These are phyloP conservation scores for Dendronephthya gigantea DNA, from an alignment of 64 coral and sea anemone genomes.

Conservation along the genomic window DNA sequence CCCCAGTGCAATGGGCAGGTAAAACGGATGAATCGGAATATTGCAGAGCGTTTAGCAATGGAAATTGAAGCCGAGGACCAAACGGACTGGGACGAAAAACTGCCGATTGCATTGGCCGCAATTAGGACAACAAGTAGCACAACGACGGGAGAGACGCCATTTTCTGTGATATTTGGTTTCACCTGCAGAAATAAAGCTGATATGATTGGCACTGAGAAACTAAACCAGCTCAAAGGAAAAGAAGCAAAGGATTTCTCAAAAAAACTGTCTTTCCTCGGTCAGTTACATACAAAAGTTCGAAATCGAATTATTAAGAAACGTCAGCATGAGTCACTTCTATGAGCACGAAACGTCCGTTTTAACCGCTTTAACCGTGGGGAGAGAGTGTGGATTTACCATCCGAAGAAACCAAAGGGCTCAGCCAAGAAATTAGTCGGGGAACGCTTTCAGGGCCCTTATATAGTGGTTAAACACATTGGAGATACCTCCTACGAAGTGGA, in stretches of 20 bases:
- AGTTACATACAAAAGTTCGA: background rate
- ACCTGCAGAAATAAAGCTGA: too few relatives aligned
- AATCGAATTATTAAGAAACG: background rate
- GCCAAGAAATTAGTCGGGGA: too few relatives aligned
- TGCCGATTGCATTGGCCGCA: too few relatives aligned
- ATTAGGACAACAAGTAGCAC: too few relatives aligned
- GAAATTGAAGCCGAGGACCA: slow-evolving; percentile 17
- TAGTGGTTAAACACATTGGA: background rate
- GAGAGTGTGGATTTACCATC: background rate
- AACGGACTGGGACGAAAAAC: too few relatives aligned
- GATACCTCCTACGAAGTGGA: background rate
- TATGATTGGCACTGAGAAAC: too few relatives aligned
- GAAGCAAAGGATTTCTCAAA: background rate
- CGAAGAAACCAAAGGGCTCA: too few relatives aligned
- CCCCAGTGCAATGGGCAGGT: background rate
- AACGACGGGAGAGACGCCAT: too few relatives aligned
- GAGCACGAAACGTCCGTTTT: background rate
- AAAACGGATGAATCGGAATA: background rate
- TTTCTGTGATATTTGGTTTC: too few relatives aligned
- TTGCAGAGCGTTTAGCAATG: background rate
- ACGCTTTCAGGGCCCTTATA: background rate
- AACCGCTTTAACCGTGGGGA: background rate
- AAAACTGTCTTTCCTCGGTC: background rate
- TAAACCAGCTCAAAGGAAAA: too few relatives aligned
- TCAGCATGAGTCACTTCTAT: background rate